phyloP scores from a whole-genome alignment of 1,140 invertebrate species.

The Platorchestia sp. region DNA sequence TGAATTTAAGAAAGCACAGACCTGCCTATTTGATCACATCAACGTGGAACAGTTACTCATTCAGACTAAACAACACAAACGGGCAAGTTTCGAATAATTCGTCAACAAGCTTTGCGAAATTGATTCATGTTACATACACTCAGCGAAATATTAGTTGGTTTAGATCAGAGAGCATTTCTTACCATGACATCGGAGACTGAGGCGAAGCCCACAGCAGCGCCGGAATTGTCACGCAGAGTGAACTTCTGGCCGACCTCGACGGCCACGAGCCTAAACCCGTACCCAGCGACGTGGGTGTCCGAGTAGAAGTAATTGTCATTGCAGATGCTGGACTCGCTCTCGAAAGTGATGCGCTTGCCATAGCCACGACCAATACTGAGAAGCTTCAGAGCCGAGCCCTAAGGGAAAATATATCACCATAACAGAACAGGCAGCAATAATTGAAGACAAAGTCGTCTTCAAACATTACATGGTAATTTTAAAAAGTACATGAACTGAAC shows the following conservation, averaged over 20 bases:
- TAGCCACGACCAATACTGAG: conserved; percentile 82
- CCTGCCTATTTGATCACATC: background rate
- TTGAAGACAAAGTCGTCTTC: too few relatives aligned
- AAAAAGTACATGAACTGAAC: too few relatives aligned
- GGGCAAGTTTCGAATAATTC: too few relatives aligned
- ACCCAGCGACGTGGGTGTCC: conserved; percentile 81
- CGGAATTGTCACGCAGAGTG: conserved; percentile 74
- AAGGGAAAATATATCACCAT: conserved; percentile 71
- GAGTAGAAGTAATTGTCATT: conserved; percentile 83
- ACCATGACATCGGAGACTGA: background rate
- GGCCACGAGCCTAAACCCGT: conserved; percentile 79
- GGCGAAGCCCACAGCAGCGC: background rate
- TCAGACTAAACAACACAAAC: too few relatives aligned
- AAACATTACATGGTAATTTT: too few relatives aligned
- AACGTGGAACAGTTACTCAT: background rate
- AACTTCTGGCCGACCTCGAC: conserved; percentile 79
- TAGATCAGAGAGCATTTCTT: background rate
- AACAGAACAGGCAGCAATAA: too few relatives aligned
- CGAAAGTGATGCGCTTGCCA: conserved; percentile 82
- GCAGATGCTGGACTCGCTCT: conserved; percentile 76
- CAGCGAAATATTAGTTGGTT: background rate
- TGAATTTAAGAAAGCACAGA: background rate
- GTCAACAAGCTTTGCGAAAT: background rate
- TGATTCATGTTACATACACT: background rate
- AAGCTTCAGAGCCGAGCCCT: conserved; percentile 77